Conservation (phyloP, 2,113 vertebrate genomes). For the Capreolus pygargus region DNA sequence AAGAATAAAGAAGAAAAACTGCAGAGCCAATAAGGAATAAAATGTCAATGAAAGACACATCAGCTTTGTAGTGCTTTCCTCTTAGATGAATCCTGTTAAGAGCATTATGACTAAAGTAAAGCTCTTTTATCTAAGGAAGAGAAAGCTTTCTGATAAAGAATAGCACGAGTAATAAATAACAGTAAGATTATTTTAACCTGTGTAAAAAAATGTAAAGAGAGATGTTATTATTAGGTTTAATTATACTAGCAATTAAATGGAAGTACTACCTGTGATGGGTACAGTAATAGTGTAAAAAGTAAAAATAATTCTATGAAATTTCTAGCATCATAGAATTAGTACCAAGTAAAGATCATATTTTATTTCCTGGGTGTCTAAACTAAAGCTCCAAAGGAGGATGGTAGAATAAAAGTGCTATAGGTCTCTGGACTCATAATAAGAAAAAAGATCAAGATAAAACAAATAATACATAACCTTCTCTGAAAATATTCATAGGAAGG, state of each 20-base stretch:
- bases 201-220: slow-evolving; percentile 42
- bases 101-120: slow-evolving; percentile 47
- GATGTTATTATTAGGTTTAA: slow-evolving; percentile 41
- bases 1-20: neutral
- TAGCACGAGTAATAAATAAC: slow-evolving; percentile 55
- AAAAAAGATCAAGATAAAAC: slow-evolving; percentile 37
- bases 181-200: slow-evolving; percentile 33
- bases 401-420: neutral
- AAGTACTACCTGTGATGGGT: neutral
- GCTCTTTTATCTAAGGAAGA: slow-evolving; percentile 39
- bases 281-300: neutral
- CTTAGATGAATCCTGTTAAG: slow-evolving; percentile 43
- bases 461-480: neutral
- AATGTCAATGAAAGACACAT: slow-evolving; percentile 3
- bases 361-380: neutral
- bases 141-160: slow-evolving; percentile 40
- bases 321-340: slow-evolving; percentile 2
- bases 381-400: neutral
- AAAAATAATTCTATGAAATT: neutral
- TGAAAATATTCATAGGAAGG: slow-evolving; percentile 17
- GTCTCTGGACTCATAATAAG: neutral
- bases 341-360: slow-evolving; percentile 17
- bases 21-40: neutral
- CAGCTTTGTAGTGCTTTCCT: neutral
- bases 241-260: slow-evolving; percentile 43